Percentiles rank a stretch among this genome's conserved stretches.
Evolutionary conservation across 2,797 vertebrate genomes (phyloP).

Genomic region (Atherinosoma microstoma): DNA sequence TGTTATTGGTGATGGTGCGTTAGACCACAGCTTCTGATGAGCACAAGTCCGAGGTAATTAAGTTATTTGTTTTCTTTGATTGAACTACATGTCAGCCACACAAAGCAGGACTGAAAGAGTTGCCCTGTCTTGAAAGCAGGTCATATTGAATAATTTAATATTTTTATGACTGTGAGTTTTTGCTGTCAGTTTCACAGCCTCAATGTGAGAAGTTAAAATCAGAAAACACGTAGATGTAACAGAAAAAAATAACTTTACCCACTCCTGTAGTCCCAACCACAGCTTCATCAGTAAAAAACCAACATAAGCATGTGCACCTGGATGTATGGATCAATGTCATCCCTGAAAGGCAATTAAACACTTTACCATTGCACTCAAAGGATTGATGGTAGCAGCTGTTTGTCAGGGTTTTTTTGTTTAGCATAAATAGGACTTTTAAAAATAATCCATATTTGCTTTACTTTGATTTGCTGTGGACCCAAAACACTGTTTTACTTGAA

Average conservation of each 20-base stretch:
- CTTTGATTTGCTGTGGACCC: constrained; percentile 19
- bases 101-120: not conserved
- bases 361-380: not conserved
- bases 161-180: not conserved
- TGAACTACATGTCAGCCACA: not conserved
- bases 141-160: not conserved
- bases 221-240: not conserved
- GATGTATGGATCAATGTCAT: not conserved
- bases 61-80: not conserved
- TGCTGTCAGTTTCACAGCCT: not conserved
- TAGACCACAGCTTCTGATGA: not conserved
- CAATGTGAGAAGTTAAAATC: not conserved
- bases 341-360: not conserved
- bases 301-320: not conserved
- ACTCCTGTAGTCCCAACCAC: not conserved
- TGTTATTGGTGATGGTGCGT: not conserved
- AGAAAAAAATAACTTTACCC: not conserved
- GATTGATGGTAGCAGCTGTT: not conserved
- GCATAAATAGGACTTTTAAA: not conserved
- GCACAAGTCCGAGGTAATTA: not conserved
- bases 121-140: not conserved
- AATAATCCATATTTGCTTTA: not conserved
- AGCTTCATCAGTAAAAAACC: not conserved
- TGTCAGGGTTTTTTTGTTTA: not conserved
- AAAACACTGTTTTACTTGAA: constrained; percentile 39